Evolutionary conservation across 2,113 vertebrate genomes (phyloP).

Genomic region (Ranitomeya imitator): DNA sequence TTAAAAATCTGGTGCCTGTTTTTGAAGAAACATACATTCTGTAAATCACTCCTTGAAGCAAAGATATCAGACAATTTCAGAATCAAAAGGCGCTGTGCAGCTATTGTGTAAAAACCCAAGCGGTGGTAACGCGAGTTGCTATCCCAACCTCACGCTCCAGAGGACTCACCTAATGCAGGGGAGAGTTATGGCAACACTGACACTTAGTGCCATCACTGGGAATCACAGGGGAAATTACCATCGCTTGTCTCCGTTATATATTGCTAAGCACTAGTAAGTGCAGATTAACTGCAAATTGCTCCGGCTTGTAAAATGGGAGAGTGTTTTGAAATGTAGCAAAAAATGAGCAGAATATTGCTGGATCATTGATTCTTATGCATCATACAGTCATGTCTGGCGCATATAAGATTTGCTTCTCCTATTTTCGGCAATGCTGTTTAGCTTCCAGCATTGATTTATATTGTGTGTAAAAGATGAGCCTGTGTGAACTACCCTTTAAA

Average conservation of each 20-base stretch:
- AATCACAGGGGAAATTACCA: conserved; percentile 49
- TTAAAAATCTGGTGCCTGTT: background rate
- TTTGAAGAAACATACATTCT: background rate
- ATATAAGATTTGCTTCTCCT: background rate
- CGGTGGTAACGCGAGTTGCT: conserved; percentile 29
- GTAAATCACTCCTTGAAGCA: conserved; percentile 17
- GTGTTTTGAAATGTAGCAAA: background rate
- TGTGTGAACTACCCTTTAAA: no score
- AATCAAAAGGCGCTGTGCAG: conserved; percentile 12
- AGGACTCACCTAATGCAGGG: conserved; percentile 30
- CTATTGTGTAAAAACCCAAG: conserved; percentile 16
- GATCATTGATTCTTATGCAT: conserved; percentile 1
- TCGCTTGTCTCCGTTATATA: conserved; percentile 14
- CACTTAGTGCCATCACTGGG: conserved; percentile 47
- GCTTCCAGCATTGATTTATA: background rate
- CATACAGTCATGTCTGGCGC: background rate
- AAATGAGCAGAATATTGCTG: background rate
- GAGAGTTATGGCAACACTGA: conserved; percentile 51
- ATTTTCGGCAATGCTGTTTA: background rate
- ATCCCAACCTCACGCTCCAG: conserved; percentile 54
- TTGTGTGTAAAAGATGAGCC: no score
- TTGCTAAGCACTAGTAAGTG: conserved; percentile 34
- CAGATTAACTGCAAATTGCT: conserved; percentile 35
- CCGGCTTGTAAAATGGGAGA: background rate
- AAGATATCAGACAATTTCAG: conserved; percentile 29